A percentile compares a stretch with the other conserved stretches of the same genome.
These are phyloP conservation scores for Sarcophaga caerulescens DNA, from an alignment of 2,888 invertebrate species.

Conservation along the genomic window DNA sequence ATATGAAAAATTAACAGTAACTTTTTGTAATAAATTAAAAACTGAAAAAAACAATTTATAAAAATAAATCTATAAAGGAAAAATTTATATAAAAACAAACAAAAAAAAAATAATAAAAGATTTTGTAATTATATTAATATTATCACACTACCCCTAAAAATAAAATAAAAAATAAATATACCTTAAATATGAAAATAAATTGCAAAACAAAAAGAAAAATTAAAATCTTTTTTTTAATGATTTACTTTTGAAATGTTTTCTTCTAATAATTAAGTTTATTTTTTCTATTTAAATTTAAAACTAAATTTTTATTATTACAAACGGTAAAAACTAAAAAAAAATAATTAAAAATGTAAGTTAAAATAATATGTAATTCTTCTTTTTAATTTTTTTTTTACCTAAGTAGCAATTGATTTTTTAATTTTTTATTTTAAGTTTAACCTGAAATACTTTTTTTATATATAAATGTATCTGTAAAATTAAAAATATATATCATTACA, in stretches of 20 bases:
- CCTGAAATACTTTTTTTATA: background rate
- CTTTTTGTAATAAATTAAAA: slow-evolving; percentile 59
- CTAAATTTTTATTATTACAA: slow-evolving; percentile 44
- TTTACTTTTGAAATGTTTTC: slow-evolving; percentile 3
- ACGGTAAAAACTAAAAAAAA: slow-evolving; percentile 26
- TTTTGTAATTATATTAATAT: slow-evolving; percentile 68
- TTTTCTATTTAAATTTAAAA: slow-evolving; percentile 45
- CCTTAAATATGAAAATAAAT: slow-evolving; percentile 23
- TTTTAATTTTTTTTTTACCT: slow-evolving; percentile 55
- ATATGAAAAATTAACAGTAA: slow-evolving; percentile 53
- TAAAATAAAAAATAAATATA: slow-evolving; percentile 23
- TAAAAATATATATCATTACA: slow-evolving; percentile 30
- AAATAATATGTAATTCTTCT: background rate
- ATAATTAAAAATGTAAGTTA: background rate
- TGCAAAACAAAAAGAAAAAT: slow-evolving; percentile 2
- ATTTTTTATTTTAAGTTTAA: slow-evolving; percentile 42
- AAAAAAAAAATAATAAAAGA: slow-evolving; percentile 49
- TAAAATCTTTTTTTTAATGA: background rate
- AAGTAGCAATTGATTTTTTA: slow-evolving; percentile 58
- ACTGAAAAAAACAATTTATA: slow-evolving; percentile 46
- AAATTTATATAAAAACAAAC: slow-evolving; percentile 38
- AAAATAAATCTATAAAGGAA: slow-evolving; percentile 41
- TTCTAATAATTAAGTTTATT: slow-evolving; percentile 33
- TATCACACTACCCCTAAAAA: slow-evolving; percentile 56
- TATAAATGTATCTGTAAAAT: slow-evolving; percentile 44